Conservation (phyloP, 2,888 invertebrate species). For the Cephonodes hylas region DNA sequence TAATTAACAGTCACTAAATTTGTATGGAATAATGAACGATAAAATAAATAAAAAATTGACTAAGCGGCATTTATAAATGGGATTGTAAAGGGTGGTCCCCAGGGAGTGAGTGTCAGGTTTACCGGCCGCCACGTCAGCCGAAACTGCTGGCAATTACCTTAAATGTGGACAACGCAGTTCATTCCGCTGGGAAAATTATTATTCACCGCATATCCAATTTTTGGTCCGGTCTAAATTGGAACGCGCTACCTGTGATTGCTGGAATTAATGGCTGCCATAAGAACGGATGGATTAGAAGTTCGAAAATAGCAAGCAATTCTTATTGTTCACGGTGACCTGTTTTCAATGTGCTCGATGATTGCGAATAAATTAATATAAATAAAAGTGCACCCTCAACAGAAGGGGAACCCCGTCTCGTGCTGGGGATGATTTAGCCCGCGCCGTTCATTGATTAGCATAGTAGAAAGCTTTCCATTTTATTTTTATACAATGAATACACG, state of each 20-base stretch:
- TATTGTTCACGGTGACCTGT: neutral
- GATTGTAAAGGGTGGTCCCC: slow-evolving; percentile 73
- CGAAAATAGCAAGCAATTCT: neutral
- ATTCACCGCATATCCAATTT: slow-evolving; percentile 76
- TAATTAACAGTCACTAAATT: neutral
- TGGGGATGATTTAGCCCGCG: neutral
- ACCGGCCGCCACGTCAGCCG: slow-evolving; percentile 72
- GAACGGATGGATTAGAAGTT: slow-evolving; percentile 21
- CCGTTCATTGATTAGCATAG: neutral
- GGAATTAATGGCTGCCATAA: slow-evolving; percentile 45
- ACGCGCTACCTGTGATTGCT: slow-evolving; percentile 59
- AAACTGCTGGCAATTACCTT: slow-evolving; percentile 79
- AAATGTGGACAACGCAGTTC: slow-evolving; percentile 78
- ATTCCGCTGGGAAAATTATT: slow-evolving; percentile 74
- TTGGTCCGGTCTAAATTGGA: slow-evolving; percentile 66
- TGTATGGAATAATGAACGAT: slow-evolving; percentile 10
- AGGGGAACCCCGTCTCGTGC: neutral
- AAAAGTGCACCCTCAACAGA: neutral
- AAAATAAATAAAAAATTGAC: slow-evolving; percentile 69
- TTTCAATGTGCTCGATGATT: slow-evolving; percentile 17
- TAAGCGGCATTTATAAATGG: slow-evolving; percentile 76
- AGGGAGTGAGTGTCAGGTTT: slow-evolving; percentile 73
- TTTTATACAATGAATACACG: neutral
- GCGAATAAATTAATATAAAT: slow-evolving; percentile 11
- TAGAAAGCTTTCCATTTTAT: neutral